These are phyloP conservation scores for Clarias platycephalus DNA, from an alignment of 2,797 vertebrate species.

Conservation along the genomic window DNA sequence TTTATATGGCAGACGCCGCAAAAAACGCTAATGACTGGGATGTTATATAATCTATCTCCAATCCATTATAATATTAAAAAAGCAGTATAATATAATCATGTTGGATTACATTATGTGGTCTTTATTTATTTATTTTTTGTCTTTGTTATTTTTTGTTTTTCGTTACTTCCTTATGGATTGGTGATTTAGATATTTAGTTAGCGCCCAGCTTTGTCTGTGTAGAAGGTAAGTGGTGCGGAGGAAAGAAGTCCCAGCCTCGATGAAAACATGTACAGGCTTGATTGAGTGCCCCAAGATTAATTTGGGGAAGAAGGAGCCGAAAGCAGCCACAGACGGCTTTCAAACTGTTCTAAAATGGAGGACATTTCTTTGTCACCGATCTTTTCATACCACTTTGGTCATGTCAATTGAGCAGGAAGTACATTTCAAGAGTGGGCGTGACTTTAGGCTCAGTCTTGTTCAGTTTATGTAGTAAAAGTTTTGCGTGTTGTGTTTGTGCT, in stretches of 20 bases:
- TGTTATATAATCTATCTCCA: not conserved
- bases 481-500: not conserved
- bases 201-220: not conserved
- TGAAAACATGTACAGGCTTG: conserved; percentile 4
- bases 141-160: not conserved
- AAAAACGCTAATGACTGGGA: not conserved
- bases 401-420: not conserved
- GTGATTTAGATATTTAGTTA: not conserved
- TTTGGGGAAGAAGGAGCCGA: not conserved
- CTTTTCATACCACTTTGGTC: not conserved
- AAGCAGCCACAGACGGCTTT: not conserved
- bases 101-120: not conserved
- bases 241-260: not conserved
- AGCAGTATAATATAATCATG: not conserved
- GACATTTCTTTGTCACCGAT: not conserved
- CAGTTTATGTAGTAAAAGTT: too few species aligned
- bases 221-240: too few species aligned
- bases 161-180: not conserved
- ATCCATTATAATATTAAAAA: not conserved
- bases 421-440: not conserved
- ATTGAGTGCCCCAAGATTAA: not conserved
- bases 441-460: not conserved
- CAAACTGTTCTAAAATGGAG: not conserved
- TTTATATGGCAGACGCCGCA: not conserved
- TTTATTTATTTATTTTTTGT: too few species aligned